Percentiles rank a stretch among this genome's conserved stretches.
Conservation (phyloP, 2,888 invertebrate species). For the Belgica antarctica region DNA sequence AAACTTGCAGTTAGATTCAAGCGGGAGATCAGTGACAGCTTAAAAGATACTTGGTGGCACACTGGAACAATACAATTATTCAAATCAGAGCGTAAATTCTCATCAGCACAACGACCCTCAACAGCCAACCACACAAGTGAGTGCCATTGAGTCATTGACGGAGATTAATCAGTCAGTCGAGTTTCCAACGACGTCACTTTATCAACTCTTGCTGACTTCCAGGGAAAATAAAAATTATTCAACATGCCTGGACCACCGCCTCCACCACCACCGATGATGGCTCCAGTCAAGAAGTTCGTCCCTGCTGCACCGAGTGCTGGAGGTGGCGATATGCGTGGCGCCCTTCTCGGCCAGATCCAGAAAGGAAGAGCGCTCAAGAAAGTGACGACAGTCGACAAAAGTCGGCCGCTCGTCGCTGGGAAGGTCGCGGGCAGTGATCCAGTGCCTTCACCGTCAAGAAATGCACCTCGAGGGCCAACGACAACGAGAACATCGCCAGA, state of each 20-base stretch:
- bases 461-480: slow-evolving; percentile 48
- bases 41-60: background rate
- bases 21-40: background rate
- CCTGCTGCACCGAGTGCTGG: slow-evolving; percentile 54
- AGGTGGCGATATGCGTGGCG: slow-evolving; percentile 63
- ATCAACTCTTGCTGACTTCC: too few species aligned
- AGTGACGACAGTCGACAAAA: slow-evolving; percentile 85
- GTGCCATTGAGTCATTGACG: background rate
- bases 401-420: slow-evolving; percentile 75
- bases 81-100: background rate
- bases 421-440: slow-evolving; percentile 52
- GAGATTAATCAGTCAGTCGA: background rate
- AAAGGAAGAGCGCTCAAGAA: slow-evolving; percentile 80
- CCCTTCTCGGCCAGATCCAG: slow-evolving; percentile 77
- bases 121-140: background rate
- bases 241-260: slow-evolving; percentile 59
- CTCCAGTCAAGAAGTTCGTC: slow-evolving; percentile 58
- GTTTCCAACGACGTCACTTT: background rate
- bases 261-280: slow-evolving; percentile 63
- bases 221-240: background rate
- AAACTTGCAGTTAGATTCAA: background rate
- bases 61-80: background rate
- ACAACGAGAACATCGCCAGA: slow-evolving; percentile 52
- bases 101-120: background rate
- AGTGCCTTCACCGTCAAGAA: slow-evolving; percentile 48